Evolutionary conservation across 1,140 invertebrate genomes (phyloP).

Genomic region (Drosophila littoralis): DNA sequence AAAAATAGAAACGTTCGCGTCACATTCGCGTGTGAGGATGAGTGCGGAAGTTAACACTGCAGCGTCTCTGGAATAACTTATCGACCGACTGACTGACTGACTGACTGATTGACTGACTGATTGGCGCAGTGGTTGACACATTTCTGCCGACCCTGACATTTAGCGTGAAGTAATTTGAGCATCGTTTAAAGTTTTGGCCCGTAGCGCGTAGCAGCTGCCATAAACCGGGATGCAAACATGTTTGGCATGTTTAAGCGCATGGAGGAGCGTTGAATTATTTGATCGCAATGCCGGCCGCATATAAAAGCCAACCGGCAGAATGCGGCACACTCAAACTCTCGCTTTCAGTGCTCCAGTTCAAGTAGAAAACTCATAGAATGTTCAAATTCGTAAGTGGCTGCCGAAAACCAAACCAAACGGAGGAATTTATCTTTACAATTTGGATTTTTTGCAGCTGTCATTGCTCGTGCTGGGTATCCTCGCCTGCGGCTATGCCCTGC

Average conservation of each 20-base stretch:
- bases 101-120: constrained; percentile 12
- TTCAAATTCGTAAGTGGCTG: constrained; percentile 75
- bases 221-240: constrained; percentile 82
- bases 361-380: constrained; percentile 45
- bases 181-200: constrained; percentile 53
- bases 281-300: constrained; percentile 34
- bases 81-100: background rate
- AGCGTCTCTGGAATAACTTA: constrained; percentile 6
- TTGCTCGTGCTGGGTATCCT: constrained; percentile 46
- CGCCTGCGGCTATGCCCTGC: constrained; percentile 26
- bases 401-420: background rate
- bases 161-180: constrained; percentile 39
- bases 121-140: constrained; percentile 52
- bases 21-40: too few species aligned
- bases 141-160: constrained; percentile 70
- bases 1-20: background rate
- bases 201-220: constrained; percentile 49
- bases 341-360: constrained; percentile 61
- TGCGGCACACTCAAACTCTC: constrained; percentile 66
- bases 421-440: background rate
- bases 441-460: constrained; percentile 50
- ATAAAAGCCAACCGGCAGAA: constrained; percentile 66
- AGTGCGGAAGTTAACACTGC: constrained; percentile 28
- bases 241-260: constrained; percentile 80
- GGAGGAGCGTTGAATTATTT: constrained; percentile 27